Base-by-base conservation (phyloP, 1,140 invertebrate genomes). In the Branchinecta lynchi region DNA sequence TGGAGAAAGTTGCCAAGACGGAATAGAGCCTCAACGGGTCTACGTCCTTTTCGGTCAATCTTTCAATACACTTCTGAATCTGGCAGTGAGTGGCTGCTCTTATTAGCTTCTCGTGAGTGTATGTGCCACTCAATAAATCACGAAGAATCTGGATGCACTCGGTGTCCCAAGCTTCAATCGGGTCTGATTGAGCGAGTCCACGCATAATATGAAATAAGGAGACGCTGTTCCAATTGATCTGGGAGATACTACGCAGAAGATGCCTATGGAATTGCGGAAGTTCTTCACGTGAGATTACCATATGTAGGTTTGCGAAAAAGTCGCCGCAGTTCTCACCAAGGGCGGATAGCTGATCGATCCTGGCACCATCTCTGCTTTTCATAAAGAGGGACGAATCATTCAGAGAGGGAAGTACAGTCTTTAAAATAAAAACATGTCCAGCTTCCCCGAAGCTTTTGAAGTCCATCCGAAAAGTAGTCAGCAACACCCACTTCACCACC, bases 131-230 rank as follows among this genome's bases (percentile, higher is more conserved):
- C 1, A 77, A 32, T 60, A 76, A 73, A n/a, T 72, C 65, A 66
- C 73, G 69, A 7, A 74, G 10, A 69, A 66, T 20, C 43, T 68
- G 66, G 60, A 74, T 45, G 17, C 65, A 45, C 21, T 70, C 45
- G n/a, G 46, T 45, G 45, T 71, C 44, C 66, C 71, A 72, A 66
- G 69, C 67, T 15, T 44, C 71, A 44, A 66, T 51, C 7, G 20
- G 68, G 8, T 45, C 65, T 46, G 73, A 45, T 12, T 5, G 69
- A 66, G 71, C 70, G 45, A 79, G 71, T 20, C 73, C 69, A 21
- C 73, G 66, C n/a, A 73, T 72, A 10, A 78, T 45, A 69, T 78
- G 78, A 72, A 75, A 79, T 51, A 81, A 72, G 0, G 79, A 70
- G 46, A 79, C 72, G 12, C 78, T 77, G 8, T 75, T 74, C 79